A percentile compares a stretch with the other conserved stretches of the same genome.
Conservation (phyloP, 2,888 invertebrate genomes). For the Lepidocyrtinus sp. region DNA sequence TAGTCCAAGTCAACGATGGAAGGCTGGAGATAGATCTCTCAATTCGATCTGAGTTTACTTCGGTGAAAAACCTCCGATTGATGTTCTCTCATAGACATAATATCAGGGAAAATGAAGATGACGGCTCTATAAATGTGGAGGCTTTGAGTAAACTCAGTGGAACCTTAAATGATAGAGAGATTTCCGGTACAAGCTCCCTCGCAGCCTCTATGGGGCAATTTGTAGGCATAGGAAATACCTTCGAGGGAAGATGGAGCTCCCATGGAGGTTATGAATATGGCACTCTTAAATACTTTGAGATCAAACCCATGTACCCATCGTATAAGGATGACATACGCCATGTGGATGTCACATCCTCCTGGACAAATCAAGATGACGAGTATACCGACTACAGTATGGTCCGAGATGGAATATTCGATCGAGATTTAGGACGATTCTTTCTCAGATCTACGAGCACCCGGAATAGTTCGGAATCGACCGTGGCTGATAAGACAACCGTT, state of each 20-base stretch:
- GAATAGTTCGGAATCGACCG: slow-evolving; percentile 20
- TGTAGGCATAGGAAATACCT: slow-evolving; percentile 7
- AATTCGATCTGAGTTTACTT: slow-evolving; percentile 28
- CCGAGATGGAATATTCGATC: slow-evolving; percentile 6
- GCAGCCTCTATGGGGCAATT: background rate
- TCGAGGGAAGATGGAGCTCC: background rate
- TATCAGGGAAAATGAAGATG: slow-evolving; percentile 30
- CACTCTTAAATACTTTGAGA: slow-evolving; percentile 1
- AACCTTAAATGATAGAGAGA: slow-evolving; percentile 19
- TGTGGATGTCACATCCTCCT: slow-evolving; percentile 24
- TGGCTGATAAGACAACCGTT: slow-evolving; percentile 18
- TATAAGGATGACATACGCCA: slow-evolving; percentile 23
- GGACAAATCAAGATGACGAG: slow-evolving; percentile 30
- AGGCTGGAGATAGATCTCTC: slow-evolving; percentile 9
- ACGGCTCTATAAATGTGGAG: background rate
- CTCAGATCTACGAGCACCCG: background rate
- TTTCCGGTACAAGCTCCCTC: slow-evolving; percentile 17
- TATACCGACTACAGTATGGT: background rate
- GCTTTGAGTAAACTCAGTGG: slow-evolving; percentile 19
- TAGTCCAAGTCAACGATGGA: background rate
- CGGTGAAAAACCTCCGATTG: slow-evolving; percentile 26
- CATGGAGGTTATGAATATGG: background rate
- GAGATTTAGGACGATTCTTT: background rate
- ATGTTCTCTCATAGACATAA: slow-evolving; percentile 20
- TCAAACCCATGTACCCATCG: background rate